A percentile compares a stretch with the other conserved stretches of the same genome.
Evolutionary conservation across 1,140 invertebrate species (phyloP).

Genomic region (Drosophila virilis): DNA sequence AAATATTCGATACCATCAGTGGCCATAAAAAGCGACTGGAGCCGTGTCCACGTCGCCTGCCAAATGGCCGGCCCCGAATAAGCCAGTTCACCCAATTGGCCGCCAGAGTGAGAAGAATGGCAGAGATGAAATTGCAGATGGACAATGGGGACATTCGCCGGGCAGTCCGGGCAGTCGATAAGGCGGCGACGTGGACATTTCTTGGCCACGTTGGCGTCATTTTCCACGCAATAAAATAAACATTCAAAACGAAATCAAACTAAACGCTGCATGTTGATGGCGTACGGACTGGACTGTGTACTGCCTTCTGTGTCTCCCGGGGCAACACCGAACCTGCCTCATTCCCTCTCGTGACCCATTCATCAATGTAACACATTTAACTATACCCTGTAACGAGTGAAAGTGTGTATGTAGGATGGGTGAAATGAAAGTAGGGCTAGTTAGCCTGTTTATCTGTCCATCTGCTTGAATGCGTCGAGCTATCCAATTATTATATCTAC

Average conservation of each 20-base stretch:
- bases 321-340: neutral
- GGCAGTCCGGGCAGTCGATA: conserved; percentile 29
- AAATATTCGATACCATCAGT: conserved; percentile 77
- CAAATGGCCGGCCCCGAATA: conserved; percentile 41
- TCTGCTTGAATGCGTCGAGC: too few relatives aligned
- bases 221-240: conserved; percentile 84
- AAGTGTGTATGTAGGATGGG: neutral
- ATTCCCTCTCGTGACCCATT: conserved; percentile 32
- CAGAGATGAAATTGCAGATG: conserved; percentile 12
- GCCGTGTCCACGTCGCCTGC: conserved; percentile 59
- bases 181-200: conserved; percentile 59
- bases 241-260: conserved; percentile 83
- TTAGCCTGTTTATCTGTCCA: too few relatives aligned
- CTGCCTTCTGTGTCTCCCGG: conserved; percentile 2
- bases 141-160: conserved; percentile 10
- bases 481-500: too few relatives aligned
- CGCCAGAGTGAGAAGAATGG: neutral
- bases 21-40: conserved; percentile 77
- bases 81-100: conserved; percentile 30
- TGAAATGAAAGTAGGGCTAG: too few relatives aligned
- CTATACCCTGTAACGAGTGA: neutral
- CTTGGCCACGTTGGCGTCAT: conserved; percentile 83
- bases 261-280: conserved; percentile 63
- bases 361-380: conserved; percentile 81
- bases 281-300: neutral